phyloP scores from a whole-genome alignment of 1,140 invertebrate genomes.

The Asobara japonica region DNA sequence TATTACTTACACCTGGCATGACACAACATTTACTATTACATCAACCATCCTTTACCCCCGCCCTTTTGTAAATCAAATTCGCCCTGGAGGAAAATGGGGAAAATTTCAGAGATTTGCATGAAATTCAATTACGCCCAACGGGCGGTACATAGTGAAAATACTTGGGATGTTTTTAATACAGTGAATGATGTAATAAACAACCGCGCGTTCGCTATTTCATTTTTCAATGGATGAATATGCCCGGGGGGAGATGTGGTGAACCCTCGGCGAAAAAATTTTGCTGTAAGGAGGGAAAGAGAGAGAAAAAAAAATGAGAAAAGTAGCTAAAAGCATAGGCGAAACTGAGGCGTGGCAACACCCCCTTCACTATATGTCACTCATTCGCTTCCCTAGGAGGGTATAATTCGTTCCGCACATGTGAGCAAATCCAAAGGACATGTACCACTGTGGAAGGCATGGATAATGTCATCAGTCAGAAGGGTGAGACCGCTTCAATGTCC shows the following conservation, averaged over 20 bases:
- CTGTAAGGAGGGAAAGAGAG: neutral
- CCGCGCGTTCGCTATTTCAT: neutral
- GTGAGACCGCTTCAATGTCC: neutral
- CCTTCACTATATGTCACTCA: constrained; percentile 41
- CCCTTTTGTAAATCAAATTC: constrained; percentile 1
- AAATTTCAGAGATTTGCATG: neutral
- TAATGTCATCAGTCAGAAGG: constrained; percentile 27
- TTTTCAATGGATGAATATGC: neutral
- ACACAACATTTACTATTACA: neutral
- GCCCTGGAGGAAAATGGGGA: neutral
- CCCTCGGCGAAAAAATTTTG: neutral
- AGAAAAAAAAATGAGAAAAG: neutral
- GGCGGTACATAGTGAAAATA: neutral
- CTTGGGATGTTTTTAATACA: neutral
- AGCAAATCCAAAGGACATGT: constrained; percentile 43
- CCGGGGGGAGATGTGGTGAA: neutral
- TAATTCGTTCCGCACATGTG: constrained; percentile 52
- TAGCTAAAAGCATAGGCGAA: constrained; percentile 16
- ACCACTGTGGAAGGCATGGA: constrained; percentile 10
- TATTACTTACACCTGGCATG: constrained; percentile 4
- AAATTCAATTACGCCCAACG: neutral
- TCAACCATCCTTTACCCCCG: neutral
- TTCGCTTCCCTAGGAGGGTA: constrained; percentile 44
- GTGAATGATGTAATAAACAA: neutral
- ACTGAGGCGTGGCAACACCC: constrained; percentile 22